Conservation (phyloP, 2,888 invertebrate genomes). For the Caenorhabditis uteleia region DNA sequence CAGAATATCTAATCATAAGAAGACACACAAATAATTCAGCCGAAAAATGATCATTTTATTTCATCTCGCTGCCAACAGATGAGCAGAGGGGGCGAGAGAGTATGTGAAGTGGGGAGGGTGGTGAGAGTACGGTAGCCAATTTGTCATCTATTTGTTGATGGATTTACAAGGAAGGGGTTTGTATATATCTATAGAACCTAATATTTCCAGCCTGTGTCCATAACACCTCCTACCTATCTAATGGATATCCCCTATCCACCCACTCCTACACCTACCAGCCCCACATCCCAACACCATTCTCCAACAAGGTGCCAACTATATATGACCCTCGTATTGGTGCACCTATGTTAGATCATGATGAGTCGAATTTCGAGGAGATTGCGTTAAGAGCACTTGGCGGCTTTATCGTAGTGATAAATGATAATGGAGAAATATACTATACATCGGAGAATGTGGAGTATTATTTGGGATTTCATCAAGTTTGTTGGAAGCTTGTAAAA, state of each 20-base stretch:
- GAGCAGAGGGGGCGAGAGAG: no score
- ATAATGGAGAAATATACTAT: conserved; percentile 95
- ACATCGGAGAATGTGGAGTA: conserved; percentile 99
- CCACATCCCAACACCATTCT: conserved; percentile 26
- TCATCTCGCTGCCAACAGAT: no score
- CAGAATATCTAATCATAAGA: no score
- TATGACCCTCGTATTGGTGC: conserved; percentile 49
- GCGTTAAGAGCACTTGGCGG: conserved; percentile 84
- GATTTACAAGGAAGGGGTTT: no score
- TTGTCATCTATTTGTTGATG: no score
- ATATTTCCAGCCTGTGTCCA: conserved; percentile 44
- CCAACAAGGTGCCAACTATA: conserved; percentile 50
- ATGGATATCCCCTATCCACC: conserved; percentile 37
- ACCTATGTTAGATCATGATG: conserved; percentile 56
- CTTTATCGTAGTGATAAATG: conserved; percentile 96
- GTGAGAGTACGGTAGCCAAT: no score
- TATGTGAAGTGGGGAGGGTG: background rate
- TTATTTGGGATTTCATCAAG: conserved; percentile 99
- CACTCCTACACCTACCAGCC: conserved; percentile 42
- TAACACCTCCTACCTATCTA: conserved; percentile 26
- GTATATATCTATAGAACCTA: no score
- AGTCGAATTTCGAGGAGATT: conserved; percentile 58
- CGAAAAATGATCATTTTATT: no score
- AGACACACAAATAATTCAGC: no score
- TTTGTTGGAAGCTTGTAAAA: conserved; percentile 71